Conservation (phyloP, 2,888 invertebrate genomes). For the Listrodromus nycthemerus region DNA sequence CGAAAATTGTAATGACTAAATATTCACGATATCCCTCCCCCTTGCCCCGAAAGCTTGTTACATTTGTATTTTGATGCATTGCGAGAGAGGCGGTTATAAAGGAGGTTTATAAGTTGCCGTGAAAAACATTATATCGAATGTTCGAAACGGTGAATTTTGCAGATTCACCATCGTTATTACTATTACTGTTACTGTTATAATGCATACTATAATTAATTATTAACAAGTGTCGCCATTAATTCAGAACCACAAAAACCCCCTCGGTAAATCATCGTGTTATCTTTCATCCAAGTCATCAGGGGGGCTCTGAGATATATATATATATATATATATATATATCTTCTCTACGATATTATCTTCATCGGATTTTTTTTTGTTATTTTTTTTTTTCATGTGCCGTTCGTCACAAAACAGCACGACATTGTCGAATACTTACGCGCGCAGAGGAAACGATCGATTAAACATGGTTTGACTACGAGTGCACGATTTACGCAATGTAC, state of each 20-base stretch:
- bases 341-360: constrained; percentile 2
- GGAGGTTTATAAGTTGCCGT: constrained; percentile 57
- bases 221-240: constrained; percentile 65
- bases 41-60: constrained; percentile 56
- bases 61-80: constrained; percentile 64
- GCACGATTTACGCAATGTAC: constrained; percentile 30
- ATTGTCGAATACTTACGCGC: background rate
- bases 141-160: constrained; percentile 65
- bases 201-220: constrained; percentile 69
- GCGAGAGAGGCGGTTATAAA: constrained; percentile 51
- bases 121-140: constrained; percentile 63
- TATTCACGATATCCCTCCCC: constrained; percentile 29
- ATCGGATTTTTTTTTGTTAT: constrained; percentile 17
- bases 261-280: constrained; percentile 55
- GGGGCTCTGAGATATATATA: constrained; percentile 13
- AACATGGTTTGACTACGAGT: constrained; percentile 55
- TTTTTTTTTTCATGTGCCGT: constrained; percentile 20
- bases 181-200: constrained; percentile 69
- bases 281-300: constrained; percentile 45
- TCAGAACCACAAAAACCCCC: constrained; percentile 48
- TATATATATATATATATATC: background rate
- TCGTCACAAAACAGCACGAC: constrained; percentile 2
- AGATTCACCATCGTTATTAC: constrained; percentile 67
- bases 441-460: constrained; percentile 57
- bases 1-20: constrained; percentile 52